phyloP scores from a whole-genome alignment of 2,797 vertebrate genomes.

The Pelochelys cantorii region DNA sequence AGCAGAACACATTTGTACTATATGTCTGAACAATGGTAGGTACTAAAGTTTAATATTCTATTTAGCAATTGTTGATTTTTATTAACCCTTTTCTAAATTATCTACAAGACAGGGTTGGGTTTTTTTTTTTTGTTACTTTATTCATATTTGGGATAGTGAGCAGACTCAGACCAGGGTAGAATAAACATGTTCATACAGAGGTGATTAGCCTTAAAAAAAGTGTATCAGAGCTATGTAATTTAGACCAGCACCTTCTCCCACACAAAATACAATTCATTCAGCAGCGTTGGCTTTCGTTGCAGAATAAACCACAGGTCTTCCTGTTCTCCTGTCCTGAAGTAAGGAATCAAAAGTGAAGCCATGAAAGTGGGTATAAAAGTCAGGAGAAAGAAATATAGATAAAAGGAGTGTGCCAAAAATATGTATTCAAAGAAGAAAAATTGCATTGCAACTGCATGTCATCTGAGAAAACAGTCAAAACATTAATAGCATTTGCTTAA shows the following conservation, averaged over 20 bases:
- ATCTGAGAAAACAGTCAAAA: slow-evolving; percentile 28
- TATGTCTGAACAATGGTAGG: slow-evolving; percentile 75
- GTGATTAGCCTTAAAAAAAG: slow-evolving; percentile 29
- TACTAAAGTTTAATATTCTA: slow-evolving; percentile 68
- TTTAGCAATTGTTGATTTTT: slow-evolving; percentile 69
- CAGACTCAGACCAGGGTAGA: neutral
- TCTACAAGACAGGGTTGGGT: neutral
- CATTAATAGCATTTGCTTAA: slow-evolving; percentile 27
- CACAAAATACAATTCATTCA: neutral
- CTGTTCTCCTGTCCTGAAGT: neutral
- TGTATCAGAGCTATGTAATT: neutral
- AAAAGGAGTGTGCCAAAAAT: slow-evolving; percentile 20
- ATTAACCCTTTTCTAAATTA: slow-evolving; percentile 74
- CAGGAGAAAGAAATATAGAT: neutral
- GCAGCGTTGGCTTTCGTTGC: neutral
- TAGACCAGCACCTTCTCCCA: neutral
- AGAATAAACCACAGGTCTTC: slow-evolving; percentile 20
- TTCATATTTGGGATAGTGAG: slow-evolving; percentile 1
- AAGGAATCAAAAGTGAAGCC: slow-evolving; percentile 24
- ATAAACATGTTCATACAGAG: neutral
- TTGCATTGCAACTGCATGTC: neutral
- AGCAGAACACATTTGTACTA: slow-evolving; percentile 79
- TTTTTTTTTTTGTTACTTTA: slow-evolving; percentile 38
- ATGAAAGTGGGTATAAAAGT: slow-evolving; percentile 30
- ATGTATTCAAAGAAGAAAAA: neutral